phyloP scores from a whole-genome alignment of 2,888 invertebrate species.

The Melipona beecheii region DNA sequence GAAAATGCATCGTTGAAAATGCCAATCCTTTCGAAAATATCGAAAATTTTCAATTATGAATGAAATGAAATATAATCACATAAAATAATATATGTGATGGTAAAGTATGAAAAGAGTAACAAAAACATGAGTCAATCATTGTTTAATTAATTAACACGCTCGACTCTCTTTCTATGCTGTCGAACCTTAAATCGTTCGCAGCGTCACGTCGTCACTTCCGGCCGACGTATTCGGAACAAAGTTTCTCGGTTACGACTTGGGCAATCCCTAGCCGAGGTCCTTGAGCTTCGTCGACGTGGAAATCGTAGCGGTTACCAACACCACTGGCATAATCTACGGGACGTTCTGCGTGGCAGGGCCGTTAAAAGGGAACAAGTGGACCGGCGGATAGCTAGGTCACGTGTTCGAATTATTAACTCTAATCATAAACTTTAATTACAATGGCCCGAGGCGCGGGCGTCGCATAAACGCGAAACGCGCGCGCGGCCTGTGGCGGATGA shows the following conservation, averaged over 20 bases:
- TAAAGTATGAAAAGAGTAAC: too few relatives aligned
- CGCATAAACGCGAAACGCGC: slow-evolving; percentile 63
- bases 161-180: background rate
- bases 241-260: slow-evolving; percentile 36
- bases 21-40: too few relatives aligned
- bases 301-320: slow-evolving; percentile 36
- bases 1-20: too few relatives aligned
- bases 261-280: background rate
- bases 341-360: slow-evolving; percentile 63
- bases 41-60: too few relatives aligned
- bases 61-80: too few relatives aligned
- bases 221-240: slow-evolving; percentile 7
- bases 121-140: too few relatives aligned
- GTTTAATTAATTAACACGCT: background rate
- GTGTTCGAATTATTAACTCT: slow-evolving; percentile 82
- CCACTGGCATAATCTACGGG: slow-evolving; percentile 53
- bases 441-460: slow-evolving; percentile 72
- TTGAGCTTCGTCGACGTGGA: slow-evolving; percentile 39
- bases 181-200: background rate
- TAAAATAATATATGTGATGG: too few relatives aligned
- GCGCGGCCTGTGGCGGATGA: slow-evolving; percentile 43
- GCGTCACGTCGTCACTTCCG: slow-evolving; percentile 4
- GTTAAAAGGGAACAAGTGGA: slow-evolving; percentile 56
- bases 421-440: slow-evolving; percentile 82
- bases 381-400: slow-evolving; percentile 67